These are phyloP conservation scores for Euphysa ruthae DNA, from an alignment of 30 jellyfish, hydroid and myxozoan genomes.

Conservation along the genomic window DNA sequence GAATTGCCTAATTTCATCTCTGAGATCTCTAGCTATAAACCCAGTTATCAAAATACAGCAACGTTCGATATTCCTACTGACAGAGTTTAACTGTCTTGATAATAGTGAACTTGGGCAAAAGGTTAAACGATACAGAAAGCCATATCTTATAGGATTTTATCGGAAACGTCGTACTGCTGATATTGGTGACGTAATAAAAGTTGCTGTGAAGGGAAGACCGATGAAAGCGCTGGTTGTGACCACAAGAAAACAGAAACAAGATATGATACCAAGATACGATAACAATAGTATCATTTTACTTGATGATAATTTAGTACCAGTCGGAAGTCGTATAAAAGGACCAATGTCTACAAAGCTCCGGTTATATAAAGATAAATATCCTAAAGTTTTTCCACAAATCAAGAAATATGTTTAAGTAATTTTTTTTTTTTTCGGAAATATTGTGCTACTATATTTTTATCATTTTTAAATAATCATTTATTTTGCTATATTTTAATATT, in stretches of 20 bases:
- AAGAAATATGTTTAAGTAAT: slow-evolving; percentile 45
- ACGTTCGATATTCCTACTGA: slow-evolving; percentile 47
- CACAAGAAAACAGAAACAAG: slow-evolving; percentile 71
- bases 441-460: too few relatives aligned
- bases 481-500: not conserved
- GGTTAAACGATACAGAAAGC: slow-evolving; percentile 70
- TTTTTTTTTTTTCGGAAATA: too few relatives aligned
- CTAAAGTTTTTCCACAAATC: slow-evolving; percentile 76
- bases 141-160: slow-evolving; percentile 89
- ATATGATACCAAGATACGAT: slow-evolving; percentile 83
- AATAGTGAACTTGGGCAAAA: slow-evolving; percentile 88
- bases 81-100: slow-evolving; percentile 82
- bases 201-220: slow-evolving; percentile 89
- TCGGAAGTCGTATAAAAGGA: slow-evolving; percentile 81
- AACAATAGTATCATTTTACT: slow-evolving; percentile 73
- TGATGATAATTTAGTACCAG: slow-evolving; percentile 84
- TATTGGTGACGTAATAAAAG: slow-evolving; percentile 81
- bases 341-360: slow-evolving; percentile 77
- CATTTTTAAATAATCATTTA: not conserved
- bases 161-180: slow-evolving; percentile 92
- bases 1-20: not conserved
- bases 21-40: not conserved
- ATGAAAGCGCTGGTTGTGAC: slow-evolving; percentile 91
- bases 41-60: not conserved
- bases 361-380: slow-evolving; percentile 51